A percentile compares a stretch with the other conserved stretches of the same genome.
Evolutionary conservation across 2,888 invertebrate genomes (phyloP).

Genomic region (Acrocera orbiculus): DNA sequence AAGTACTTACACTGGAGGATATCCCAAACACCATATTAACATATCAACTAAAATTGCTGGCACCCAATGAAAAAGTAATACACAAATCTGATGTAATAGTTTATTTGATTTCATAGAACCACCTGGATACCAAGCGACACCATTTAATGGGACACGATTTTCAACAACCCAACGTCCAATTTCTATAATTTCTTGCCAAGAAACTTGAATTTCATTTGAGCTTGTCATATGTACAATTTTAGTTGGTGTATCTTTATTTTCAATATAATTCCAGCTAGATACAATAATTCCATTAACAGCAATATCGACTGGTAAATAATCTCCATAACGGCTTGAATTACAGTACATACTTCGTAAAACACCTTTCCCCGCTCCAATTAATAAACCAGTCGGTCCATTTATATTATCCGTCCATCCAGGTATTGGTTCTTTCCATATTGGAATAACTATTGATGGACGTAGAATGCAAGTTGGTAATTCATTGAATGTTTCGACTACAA

Average conservation of each 20-base stretch:
- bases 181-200: conserved; percentile 79
- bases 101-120: conserved; percentile 72
- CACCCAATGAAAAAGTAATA: conserved; percentile 73
- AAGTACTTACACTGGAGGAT: conserved; percentile 65
- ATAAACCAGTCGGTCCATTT: conserved; percentile 75
- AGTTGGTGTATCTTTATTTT: conserved; percentile 31
- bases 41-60: conserved; percentile 77
- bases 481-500: conserved; percentile 61
- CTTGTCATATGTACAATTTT: conserved; percentile 58
- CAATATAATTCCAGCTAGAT: conserved; percentile 45
- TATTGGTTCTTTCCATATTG: conserved; percentile 65
- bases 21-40: conserved; percentile 58
- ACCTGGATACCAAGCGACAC: conserved; percentile 72
- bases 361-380: conserved; percentile 71
- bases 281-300: conserved; percentile 60
- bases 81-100: conserved; percentile 60
- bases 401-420: conserved; percentile 89
- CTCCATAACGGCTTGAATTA: conserved; percentile 57
- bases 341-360: conserved; percentile 80
- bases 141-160: conserved; percentile 67
- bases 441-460: conserved; percentile 79
- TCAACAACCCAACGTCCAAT: conserved; percentile 60
- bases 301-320: conserved; percentile 63
- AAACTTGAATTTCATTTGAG: conserved; percentile 60
- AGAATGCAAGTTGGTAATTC: conserved; percentile 63